Conservation (phyloP, 2,113 vertebrate species). For the Psittacula cyanocephala region DNA sequence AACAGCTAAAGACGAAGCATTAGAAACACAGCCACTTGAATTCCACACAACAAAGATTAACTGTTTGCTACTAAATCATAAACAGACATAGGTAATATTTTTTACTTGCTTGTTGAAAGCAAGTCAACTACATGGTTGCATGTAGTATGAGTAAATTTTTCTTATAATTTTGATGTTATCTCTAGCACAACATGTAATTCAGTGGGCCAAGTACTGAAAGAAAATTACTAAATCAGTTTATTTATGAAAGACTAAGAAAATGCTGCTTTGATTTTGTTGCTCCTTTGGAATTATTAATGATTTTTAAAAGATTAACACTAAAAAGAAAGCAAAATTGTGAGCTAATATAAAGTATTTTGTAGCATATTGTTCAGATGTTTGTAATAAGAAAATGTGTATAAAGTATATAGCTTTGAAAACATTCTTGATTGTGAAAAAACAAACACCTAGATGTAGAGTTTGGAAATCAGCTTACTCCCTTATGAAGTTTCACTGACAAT, state of each 20-base stretch:
- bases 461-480: background rate
- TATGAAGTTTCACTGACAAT: background rate
- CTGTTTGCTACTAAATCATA: constrained; percentile 45
- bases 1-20: constrained; percentile 52
- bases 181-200: background rate
- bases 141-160: background rate
- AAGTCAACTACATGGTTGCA: background rate
- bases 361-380: background rate
- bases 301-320: background rate
- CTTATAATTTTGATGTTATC: background rate
- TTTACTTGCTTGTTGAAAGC: background rate
- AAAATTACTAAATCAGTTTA: background rate
- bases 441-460: background rate
- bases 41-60: constrained; percentile 8
- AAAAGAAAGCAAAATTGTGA: background rate
- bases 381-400: background rate
- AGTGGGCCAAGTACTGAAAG: background rate
- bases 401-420: background rate
- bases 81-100: background rate
- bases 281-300: background rate
- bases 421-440: background rate
- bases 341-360: background rate
- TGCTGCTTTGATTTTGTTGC: background rate
- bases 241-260: background rate
- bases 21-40: constrained; percentile 46